A percentile compares a stretch with the other conserved stretches of the same genome.
phyloP scores from a whole-genome alignment of 2,113 vertebrate species.

The Tragelaphus scriptus region DNA sequence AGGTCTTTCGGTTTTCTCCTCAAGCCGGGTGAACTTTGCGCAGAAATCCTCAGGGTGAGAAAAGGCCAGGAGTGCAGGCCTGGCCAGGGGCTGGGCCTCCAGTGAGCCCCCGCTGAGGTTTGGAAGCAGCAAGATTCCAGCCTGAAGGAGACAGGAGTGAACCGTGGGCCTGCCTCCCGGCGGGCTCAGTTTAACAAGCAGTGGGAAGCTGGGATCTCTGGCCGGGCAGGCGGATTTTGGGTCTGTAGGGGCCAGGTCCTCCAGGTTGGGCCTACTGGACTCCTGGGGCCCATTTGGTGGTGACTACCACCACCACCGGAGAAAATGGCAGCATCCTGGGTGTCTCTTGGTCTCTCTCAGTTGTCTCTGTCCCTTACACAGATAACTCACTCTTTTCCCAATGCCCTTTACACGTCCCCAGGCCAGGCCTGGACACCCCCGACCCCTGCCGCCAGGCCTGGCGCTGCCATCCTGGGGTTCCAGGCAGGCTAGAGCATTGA shows the following conservation, averaged over 20 bases:
- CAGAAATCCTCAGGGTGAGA: background rate
- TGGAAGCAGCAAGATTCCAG: background rate
- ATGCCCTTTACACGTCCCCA: background rate
- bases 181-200: background rate
- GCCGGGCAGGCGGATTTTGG: background rate
- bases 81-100: background rate
- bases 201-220: background rate
- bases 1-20: background rate
- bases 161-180: background rate
- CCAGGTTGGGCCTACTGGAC: background rate
- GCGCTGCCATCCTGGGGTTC: background rate
- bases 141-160: background rate
- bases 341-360: background rate
- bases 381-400: background rate
- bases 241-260: background rate
- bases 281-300: background rate
- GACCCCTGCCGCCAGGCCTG: constrained; percentile 21
- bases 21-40: background rate
- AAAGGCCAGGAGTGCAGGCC: rapidly evolving
- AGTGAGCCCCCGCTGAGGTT: background rate
- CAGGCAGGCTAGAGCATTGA: constrained; percentile 73
- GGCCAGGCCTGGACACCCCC: background rate
- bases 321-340: background rate
- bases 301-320: background rate
- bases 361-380: background rate